phyloP scores from a whole-genome alignment of 1,140 invertebrate genomes.

The Mizuhopecten yessoensis region DNA sequence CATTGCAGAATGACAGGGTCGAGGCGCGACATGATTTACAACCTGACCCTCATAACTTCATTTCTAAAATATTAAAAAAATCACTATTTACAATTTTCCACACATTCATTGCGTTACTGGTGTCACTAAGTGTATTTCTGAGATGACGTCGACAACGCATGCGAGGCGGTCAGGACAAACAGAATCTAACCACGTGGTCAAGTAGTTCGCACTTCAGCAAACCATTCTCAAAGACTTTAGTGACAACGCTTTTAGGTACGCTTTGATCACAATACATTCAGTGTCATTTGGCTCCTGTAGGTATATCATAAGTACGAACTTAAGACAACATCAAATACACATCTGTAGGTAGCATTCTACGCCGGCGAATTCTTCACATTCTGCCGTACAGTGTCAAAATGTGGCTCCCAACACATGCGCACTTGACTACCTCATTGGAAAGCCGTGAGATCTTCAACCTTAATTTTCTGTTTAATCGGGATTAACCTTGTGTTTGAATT shows the following conservation, averaged over 20 bases:
- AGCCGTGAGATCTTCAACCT: too few species aligned
- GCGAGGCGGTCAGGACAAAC: background rate
- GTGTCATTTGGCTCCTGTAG: background rate
- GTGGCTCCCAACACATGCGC: too few species aligned
- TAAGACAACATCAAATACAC: background rate
- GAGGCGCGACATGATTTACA: background rate
- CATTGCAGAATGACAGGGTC: background rate
- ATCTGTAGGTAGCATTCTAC: background rate
- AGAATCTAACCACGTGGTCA: background rate
- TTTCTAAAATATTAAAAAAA: background rate
- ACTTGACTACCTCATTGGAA: too few species aligned
- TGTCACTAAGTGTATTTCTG: background rate
- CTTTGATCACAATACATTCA: background rate
- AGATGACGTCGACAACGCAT: background rate
- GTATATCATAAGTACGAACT: background rate
- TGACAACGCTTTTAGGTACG: background rate
- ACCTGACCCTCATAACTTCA: background rate
- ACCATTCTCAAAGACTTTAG: background rate
- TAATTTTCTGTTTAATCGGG: too few species aligned
- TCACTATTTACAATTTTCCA: background rate
- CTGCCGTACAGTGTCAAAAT: too few species aligned
- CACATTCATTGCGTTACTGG: background rate
- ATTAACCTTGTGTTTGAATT: too few species aligned
- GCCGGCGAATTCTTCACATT: too few species aligned
- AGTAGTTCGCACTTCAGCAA: background rate